phyloP scores from a whole-genome alignment of 1,140 invertebrate species.

The Lucilia sericata region DNA sequence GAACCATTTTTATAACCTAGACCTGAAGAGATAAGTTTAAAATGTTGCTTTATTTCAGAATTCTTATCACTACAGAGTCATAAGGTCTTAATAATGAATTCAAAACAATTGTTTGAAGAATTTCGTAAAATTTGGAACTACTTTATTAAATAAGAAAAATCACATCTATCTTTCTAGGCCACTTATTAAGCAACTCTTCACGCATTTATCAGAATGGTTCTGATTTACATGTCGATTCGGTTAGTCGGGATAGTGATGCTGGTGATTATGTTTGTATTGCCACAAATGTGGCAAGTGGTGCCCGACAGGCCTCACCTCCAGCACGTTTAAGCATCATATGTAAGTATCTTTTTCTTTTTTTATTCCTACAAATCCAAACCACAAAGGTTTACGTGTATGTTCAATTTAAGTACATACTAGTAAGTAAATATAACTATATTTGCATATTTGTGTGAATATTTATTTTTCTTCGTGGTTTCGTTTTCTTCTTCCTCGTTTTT shows the following conservation, averaged over 20 bases:
- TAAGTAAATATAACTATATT: not conserved
- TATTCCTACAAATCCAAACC: too few relatives aligned
- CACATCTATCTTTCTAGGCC: constrained; percentile 54
- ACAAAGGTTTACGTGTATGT: not conserved
- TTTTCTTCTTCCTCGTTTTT: not conserved
- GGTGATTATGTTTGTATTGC: constrained; percentile 66
- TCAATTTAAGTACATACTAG: not conserved
- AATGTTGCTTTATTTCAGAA: too few relatives aligned
- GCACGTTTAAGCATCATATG: constrained; percentile 64
- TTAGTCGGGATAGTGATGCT: constrained; percentile 58
- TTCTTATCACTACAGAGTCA: too few relatives aligned
- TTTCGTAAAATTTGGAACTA: too few relatives aligned
- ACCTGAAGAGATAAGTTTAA: too few relatives aligned
- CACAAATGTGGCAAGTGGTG: constrained; percentile 61
- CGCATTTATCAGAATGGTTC: constrained; percentile 59
- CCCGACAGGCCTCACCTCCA: constrained; percentile 63
- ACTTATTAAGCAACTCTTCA: constrained; percentile 58
- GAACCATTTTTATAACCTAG: too few relatives aligned
- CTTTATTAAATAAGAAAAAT: too few relatives aligned
- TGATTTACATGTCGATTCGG: constrained; percentile 64
- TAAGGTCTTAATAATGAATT: too few relatives aligned
- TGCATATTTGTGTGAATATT: not conserved
- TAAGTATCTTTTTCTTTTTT: constrained; percentile 53
- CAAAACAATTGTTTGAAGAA: too few relatives aligned
- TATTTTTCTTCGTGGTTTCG: not conserved